A percentile compares a stretch with the other conserved stretches of the same genome.
Conservation (phyloP, 92 coral and sea anemone genomes). For the Diadumene lineata region DNA sequence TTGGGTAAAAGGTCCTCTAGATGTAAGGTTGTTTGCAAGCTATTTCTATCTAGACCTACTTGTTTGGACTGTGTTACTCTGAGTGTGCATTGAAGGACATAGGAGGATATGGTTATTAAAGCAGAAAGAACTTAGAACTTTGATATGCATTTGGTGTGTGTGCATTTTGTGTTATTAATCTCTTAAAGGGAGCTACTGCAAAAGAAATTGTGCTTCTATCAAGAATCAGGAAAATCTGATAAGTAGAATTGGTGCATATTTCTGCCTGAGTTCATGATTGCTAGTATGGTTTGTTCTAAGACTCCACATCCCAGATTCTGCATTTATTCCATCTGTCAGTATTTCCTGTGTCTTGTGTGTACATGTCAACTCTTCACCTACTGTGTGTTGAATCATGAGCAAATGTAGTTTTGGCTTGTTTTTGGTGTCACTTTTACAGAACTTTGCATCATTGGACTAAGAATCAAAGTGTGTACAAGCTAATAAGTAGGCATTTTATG, state of each 20-base stretch:
- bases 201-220: not conserved
- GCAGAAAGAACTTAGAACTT: slow-evolving; percentile 7
- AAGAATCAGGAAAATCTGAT: not conserved
- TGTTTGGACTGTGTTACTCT: not conserved
- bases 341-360: not conserved
- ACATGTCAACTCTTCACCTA: not conserved
- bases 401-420: slow-evolving; percentile 1
- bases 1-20: no score
- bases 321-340: not conserved
- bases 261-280: not conserved
- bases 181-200: slow-evolving; percentile 7
- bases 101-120: slow-evolving; percentile 2
- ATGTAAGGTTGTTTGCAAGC: not conserved
- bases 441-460: not conserved
- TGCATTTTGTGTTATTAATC: slow-evolving; percentile 2
- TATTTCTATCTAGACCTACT: not conserved
- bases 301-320: not conserved
- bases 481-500: not conserved
- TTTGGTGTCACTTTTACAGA: not conserved
- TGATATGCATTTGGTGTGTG: slow-evolving; percentile 17
- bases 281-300: no score
- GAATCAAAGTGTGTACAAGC: not conserved
- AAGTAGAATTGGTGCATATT: slow-evolving; percentile 10
- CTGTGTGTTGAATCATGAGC: not conserved
- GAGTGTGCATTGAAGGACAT: not conserved